Evolutionary conservation across 2,888 invertebrate genomes (phyloP).

Genomic region (Tipula helvola): DNA sequence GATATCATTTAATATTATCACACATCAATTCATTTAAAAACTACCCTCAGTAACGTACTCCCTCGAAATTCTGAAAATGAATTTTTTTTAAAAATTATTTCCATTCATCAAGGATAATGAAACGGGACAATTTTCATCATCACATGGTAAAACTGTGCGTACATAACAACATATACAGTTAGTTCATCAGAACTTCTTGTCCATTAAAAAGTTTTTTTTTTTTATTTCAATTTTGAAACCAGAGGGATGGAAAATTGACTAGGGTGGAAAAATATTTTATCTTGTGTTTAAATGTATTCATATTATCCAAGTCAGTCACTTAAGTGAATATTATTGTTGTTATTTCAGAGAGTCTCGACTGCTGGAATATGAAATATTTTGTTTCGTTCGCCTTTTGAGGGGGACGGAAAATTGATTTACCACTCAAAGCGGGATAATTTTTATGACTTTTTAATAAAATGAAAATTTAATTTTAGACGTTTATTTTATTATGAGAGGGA

Average conservation of each 20-base stretch:
- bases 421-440: neutral
- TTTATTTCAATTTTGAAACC: neutral
- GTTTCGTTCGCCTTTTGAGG: neutral
- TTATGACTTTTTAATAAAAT: conserved; percentile 5
- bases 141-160: neutral
- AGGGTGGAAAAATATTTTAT: neutral
- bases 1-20: conserved; percentile 17
- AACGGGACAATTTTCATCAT: neutral
- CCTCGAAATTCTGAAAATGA: neutral
- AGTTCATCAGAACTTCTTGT: neutral
- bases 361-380: neutral
- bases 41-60: neutral
- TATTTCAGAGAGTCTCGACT: neutral
- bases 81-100: neutral
- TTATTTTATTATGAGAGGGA: neutral
- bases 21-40: conserved; percentile 8
- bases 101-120: neutral
- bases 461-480: neutral
- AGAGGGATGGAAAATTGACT: neutral
- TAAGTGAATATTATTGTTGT: neutral
- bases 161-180: neutral
- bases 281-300: neutral
- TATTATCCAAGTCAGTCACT: neutral
- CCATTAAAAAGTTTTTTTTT: neutral
- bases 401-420: neutral